A percentile compares a stretch with the other conserved stretches of the same genome.
Conservation (phyloP, 2,113 vertebrate genomes). For the Octodon degus region DNA sequence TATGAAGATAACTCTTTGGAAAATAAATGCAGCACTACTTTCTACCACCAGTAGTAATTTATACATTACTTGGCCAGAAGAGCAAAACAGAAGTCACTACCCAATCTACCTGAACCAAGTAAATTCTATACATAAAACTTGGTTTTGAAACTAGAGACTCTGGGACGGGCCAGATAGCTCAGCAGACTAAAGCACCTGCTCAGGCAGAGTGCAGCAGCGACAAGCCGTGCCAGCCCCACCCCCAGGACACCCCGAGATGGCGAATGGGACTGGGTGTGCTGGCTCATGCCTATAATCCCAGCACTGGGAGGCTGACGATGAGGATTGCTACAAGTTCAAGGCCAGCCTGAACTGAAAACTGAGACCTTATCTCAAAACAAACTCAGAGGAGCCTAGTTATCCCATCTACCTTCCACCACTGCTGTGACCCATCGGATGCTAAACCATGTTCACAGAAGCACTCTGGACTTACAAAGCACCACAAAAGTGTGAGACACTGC, state of each 20-base stretch:
- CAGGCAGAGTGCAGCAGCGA: too few species aligned
- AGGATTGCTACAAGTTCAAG: too few species aligned
- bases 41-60: not conserved
- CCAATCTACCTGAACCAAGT: not conserved
- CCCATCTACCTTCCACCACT: not conserved
- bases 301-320: too few species aligned
- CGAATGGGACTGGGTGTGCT: too few species aligned
- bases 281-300: too few species aligned
- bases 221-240: too few species aligned
- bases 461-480: not conserved
- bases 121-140: slow-evolving; percentile 33
- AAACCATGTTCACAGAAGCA: slow-evolving; percentile 4
- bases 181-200: too few species aligned
- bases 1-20: not conserved
- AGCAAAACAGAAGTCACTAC: not conserved
- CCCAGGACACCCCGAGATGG: too few species aligned
- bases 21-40: slow-evolving; percentile 33
- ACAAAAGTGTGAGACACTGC: not conserved
- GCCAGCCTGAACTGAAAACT: too few species aligned
- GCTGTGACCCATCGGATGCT: not conserved
- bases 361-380: too few species aligned
- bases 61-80: not conserved
- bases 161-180: not conserved
- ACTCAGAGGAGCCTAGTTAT: too few species aligned
- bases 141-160: not conserved